These are phyloP conservation scores for Porites australiensis DNA, from an alignment of 64 coral and sea anemone species.

Conservation along the genomic window DNA sequence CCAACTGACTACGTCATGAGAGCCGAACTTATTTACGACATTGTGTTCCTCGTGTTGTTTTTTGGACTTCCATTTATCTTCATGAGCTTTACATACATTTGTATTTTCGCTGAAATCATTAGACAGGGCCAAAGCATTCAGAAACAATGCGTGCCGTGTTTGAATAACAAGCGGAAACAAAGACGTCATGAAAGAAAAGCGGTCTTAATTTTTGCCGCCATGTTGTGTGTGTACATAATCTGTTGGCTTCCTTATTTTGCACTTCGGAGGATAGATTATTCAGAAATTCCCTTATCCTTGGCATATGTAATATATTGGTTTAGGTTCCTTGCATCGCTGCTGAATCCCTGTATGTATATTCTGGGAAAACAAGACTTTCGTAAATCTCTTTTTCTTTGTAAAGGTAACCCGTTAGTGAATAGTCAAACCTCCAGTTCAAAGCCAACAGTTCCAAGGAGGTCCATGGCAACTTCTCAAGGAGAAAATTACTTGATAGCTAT, in stretches of 20 bases:
- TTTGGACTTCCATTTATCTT: conserved; percentile 66
- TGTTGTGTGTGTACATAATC: conserved; percentile 60
- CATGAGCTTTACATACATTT: conserved; percentile 77
- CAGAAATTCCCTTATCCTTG: conserved; percentile 24
- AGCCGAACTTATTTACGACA: conserved; percentile 60
- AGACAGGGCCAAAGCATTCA: conserved; percentile 68
- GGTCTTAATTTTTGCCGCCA: conserved; percentile 62
- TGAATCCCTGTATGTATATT: conserved; percentile 82
- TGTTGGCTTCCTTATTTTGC: conserved; percentile 81
- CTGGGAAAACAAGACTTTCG: conserved; percentile 87
- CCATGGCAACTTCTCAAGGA: not conserved
- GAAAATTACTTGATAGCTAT: not conserved
- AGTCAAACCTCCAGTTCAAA: not conserved
- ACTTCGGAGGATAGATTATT: conserved; percentile 9
- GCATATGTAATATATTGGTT: conserved; percentile 57
- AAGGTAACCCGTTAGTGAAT: not conserved
- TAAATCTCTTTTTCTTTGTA: not conserved
- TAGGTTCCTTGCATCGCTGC: conserved; percentile 69
- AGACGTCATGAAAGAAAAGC: conserved; percentile 64
- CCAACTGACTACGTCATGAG: conserved; percentile 23
- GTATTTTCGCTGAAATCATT: conserved; percentile 61
- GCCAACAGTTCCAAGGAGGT: not conserved
- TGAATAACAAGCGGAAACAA: not conserved
- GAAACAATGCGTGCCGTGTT: conserved; percentile 46
- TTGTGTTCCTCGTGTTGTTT: conserved; percentile 41